A percentile compares a stretch with the other conserved stretches of the same genome.
These are phyloP conservation scores for Ammospiza nelsoni DNA, from an alignment of 2,113 vertebrate species.

Conservation along the genomic window DNA sequence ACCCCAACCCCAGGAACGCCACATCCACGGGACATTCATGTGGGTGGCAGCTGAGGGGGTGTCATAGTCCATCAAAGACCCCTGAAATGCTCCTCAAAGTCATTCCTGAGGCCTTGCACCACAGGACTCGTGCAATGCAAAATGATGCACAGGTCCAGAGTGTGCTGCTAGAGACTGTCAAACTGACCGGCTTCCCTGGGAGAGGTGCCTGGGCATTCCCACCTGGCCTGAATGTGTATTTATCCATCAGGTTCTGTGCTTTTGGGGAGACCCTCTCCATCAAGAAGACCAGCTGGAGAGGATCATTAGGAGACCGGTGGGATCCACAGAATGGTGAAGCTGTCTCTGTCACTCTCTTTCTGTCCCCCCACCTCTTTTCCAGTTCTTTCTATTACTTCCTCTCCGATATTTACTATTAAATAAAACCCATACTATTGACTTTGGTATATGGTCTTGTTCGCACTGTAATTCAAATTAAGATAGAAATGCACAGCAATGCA, in stretches of 20 bases:
- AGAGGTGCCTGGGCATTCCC: not conserved
- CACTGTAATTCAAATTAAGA: not conserved
- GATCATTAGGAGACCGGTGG: rapidly evolving
- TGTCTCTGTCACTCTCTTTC: not conserved
- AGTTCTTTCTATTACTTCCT: not conserved
- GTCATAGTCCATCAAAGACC: not conserved
- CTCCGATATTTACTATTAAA: not conserved
- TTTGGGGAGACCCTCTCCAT: not conserved
- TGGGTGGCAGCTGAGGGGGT: not conserved
- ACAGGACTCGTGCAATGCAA: not conserved
- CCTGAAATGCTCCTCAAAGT: not conserved
- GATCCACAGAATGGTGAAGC: too few species aligned
- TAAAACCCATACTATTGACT: too few species aligned
- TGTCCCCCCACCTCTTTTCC: not conserved
- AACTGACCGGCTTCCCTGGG: rapidly evolving
- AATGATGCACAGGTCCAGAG: not conserved
- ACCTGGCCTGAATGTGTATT: rapidly evolving
- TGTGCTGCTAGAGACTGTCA: not conserved
- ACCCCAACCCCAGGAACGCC: not conserved
- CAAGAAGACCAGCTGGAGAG: not conserved
- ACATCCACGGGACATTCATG: not conserved
- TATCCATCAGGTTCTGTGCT: not conserved
- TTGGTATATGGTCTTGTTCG: rapidly evolving
- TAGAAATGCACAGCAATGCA: not conserved
- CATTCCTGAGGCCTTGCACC: not conserved